These are phyloP conservation scores for Etheostoma nigrum DNA, from an alignment of 2,797 vertebrate species.

Conservation along the genomic window DNA sequence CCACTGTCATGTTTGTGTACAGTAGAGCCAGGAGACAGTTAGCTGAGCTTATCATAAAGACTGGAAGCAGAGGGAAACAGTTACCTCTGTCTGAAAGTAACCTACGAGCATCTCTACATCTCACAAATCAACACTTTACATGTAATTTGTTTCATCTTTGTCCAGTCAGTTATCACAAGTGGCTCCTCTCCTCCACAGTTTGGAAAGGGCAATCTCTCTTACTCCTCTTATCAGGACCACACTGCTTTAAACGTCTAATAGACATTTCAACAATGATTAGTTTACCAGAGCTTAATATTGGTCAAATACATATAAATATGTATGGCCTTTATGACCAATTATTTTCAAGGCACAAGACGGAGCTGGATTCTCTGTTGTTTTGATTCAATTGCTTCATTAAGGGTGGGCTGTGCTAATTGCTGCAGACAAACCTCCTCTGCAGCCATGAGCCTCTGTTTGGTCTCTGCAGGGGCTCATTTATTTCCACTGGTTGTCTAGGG, in stretches of 20 bases:
- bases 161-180: not conserved
- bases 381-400: conserved; percentile 9
- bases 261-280: not conserved
- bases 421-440: conserved; percentile 53
- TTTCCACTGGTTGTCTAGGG: conserved; percentile 38
- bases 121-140: not conserved
- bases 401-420: conserved; percentile 62
- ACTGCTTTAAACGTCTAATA: not conserved
- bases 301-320: not conserved
- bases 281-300: not conserved
- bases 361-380: not conserved
- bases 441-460: conserved; percentile 50
- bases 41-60: not conserved
- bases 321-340: not conserved
- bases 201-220: not conserved
- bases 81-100: too few species aligned
- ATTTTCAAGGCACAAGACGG: not conserved
- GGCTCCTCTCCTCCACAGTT: not conserved
- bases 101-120: not conserved
- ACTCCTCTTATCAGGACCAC: not conserved
- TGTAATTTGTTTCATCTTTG: not conserved
- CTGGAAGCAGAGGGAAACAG: not conserved
- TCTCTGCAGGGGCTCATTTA: conserved; percentile 59
- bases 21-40: not conserved
- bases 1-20: not conserved